A percentile compares a stretch with the other conserved stretches of the same genome.
Evolutionary conservation across 2,797 vertebrate species (phyloP).

Genomic region (Coracias cyanogaster): DNA sequence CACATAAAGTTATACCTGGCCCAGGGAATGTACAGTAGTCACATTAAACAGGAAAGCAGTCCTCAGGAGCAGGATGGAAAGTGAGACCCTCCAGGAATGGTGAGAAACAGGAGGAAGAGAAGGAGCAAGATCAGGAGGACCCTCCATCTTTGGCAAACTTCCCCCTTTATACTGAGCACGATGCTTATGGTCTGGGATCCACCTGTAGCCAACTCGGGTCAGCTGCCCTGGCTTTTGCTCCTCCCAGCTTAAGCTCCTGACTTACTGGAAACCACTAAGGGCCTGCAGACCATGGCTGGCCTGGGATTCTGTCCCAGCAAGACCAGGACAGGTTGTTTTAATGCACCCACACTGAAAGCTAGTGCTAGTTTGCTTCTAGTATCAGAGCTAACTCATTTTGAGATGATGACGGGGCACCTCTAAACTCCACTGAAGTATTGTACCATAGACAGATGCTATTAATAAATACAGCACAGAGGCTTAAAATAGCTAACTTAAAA

Average conservation of each 20-base stretch:
- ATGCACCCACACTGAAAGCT: neutral
- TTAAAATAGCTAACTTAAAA: neutral
- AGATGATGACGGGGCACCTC: neutral
- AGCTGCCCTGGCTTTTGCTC: neutral
- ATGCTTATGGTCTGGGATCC: neutral
- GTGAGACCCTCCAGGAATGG: too few species aligned
- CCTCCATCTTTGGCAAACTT: neutral
- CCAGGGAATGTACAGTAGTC: neutral
- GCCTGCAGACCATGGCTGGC: neutral
- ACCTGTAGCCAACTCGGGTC: neutral
- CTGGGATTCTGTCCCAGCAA: neutral
- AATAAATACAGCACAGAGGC: neutral
- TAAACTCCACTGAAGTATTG: neutral
- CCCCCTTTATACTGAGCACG: neutral
- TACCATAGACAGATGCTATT: neutral
- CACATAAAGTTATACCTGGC: neutral
- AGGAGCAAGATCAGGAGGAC: neutral
- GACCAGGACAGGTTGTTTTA: neutral
- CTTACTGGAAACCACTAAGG: neutral
- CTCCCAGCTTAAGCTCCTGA: too few species aligned
- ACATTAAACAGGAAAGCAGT: neutral
- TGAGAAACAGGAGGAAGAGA: neutral
- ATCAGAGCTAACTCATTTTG: neutral
- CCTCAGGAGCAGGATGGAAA: neutral
- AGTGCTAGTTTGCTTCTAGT: neutral